These are phyloP conservation scores for Celastrina argiolus DNA, from an alignment of 2,888 invertebrate genomes.

Conservation along the genomic window DNA sequence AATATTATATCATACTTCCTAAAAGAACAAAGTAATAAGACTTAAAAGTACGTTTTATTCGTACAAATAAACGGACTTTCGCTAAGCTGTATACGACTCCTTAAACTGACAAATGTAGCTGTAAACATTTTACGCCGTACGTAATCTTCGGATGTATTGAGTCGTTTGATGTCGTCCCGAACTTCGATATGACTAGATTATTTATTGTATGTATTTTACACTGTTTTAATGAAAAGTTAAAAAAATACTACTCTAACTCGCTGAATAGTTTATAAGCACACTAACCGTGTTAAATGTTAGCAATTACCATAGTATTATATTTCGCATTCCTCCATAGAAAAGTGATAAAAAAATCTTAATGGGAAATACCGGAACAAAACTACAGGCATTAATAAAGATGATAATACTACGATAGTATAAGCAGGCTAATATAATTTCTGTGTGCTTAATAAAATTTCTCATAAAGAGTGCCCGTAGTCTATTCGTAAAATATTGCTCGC, in stretches of 20 bases:
- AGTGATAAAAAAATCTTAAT: background rate
- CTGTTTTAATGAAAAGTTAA: background rate
- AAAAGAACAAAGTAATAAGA: slow-evolving; percentile 3
- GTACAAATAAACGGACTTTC: slow-evolving; percentile 16
- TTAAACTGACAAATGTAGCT: slow-evolving; percentile 26
- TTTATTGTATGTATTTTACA: background rate
- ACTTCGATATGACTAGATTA: background rate
- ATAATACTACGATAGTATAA: background rate
- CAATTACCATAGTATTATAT: background rate
- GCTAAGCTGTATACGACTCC: slow-evolving; percentile 23
- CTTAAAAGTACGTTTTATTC: slow-evolving; percentile 9
- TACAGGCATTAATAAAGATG: background rate
- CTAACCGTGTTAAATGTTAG: background rate
- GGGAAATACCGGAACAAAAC: background rate
- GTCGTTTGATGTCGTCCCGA: slow-evolving; percentile 25
- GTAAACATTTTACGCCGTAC: slow-evolving; percentile 31
- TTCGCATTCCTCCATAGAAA: background rate
- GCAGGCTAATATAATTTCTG: slow-evolving; percentile 4
- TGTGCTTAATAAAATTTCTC: slow-evolving; percentile 17
- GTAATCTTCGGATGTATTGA: slow-evolving; percentile 30
- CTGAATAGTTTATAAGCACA: too few relatives aligned
- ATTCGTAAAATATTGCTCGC: slow-evolving; percentile 21
- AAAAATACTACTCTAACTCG: too few relatives aligned
- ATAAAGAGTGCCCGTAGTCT: slow-evolving; percentile 15
- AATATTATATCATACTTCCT: background rate